These are phyloP conservation scores for Sinocyclocheilus grahami DNA, from an alignment of 2,113 vertebrate species.

Conservation along the genomic window DNA sequence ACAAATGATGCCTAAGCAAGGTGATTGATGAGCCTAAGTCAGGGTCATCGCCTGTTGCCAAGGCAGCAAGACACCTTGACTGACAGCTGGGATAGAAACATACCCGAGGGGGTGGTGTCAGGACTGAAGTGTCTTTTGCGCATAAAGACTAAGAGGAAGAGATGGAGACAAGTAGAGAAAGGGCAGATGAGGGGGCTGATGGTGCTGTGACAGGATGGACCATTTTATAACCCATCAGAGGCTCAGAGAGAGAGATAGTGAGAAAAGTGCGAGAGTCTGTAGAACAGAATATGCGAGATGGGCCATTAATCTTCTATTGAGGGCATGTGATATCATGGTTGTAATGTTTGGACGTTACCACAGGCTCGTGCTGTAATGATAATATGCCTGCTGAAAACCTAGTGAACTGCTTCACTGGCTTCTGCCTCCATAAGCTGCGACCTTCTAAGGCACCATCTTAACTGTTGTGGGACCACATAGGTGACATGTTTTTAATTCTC, in stretches of 20 bases:
- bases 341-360: neutral
- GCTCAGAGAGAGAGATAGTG: neutral
- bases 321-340: neutral
- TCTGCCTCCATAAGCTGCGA: neutral
- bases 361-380: neutral
- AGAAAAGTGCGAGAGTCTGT: neutral
- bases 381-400: neutral
- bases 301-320: slow-evolving; percentile 24
- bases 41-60: slow-evolving; percentile 33
- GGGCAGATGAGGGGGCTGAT: slow-evolving; percentile 2
- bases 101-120: slow-evolving; percentile 24
- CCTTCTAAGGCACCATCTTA: neutral
- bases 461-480: neutral
- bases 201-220: neutral
- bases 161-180: slow-evolving; percentile 26
- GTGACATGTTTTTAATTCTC: neutral
- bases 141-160: neutral
- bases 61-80: slow-evolving; percentile 12
- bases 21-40: slow-evolving; percentile 65
- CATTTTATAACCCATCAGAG: neutral
- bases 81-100: slow-evolving; percentile 56
- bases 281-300: neutral
- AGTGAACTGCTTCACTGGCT: neutral
- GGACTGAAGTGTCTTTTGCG: slow-evolving; percentile 2
- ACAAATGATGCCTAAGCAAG: neutral